These are phyloP conservation scores for Papilio polyxenes DNA, from an alignment of 1,140 invertebrate species.

Conservation along the genomic window DNA sequence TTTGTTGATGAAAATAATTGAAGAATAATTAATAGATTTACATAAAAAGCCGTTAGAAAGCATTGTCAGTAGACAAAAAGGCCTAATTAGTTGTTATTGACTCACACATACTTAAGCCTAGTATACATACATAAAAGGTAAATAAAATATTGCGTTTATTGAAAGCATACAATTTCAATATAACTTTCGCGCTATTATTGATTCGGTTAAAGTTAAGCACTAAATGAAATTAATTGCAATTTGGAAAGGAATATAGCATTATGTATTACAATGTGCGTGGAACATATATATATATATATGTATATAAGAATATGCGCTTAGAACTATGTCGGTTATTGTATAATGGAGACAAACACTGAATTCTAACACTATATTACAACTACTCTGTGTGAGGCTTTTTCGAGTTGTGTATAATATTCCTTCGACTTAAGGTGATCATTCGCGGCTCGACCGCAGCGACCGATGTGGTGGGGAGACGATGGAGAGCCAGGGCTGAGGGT, in stretches of 20 bases:
- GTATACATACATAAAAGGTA: neutral
- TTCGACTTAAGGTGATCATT: neutral
- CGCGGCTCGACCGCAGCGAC: neutral
- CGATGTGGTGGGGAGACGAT: neutral
- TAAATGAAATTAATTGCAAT: neutral
- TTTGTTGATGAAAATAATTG: neutral
- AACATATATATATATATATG: neutral
- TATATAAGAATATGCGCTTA: neutral
- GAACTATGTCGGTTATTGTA: neutral
- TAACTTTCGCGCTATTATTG: neutral
- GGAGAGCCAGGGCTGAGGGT: neutral
- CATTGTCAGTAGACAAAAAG: neutral
- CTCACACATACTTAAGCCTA: neutral
- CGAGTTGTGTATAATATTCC: constrained; percentile 28
- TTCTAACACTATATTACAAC: constrained; percentile 33
- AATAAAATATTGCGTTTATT: no score
- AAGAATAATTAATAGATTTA: neutral
- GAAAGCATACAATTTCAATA: neutral
- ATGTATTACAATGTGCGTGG: neutral
- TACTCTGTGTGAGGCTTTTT: constrained; percentile 34
- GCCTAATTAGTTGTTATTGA: neutral
- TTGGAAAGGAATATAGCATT: neutral
- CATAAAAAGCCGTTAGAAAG: constrained; percentile 5
- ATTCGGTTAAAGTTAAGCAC: neutral
- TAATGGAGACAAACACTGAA: neutral